phyloP scores from a whole-genome alignment of 2,888 invertebrate species.

The Chironomus tentans region DNA sequence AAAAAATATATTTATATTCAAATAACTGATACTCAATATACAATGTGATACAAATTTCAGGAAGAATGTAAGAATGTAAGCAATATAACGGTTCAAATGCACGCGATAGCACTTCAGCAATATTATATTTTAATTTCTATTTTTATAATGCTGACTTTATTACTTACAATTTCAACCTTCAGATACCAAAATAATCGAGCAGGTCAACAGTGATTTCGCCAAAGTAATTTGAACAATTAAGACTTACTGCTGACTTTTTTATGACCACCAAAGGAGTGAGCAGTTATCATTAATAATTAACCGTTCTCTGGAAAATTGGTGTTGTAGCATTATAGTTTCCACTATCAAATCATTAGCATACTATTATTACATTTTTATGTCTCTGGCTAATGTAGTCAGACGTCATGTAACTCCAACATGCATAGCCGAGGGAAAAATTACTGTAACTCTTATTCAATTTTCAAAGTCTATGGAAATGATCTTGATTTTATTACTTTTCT shows the following conservation, averaged over 20 bases:
- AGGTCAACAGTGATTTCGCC: neutral
- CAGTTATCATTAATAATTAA: neutral
- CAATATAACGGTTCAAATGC: neutral
- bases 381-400: too few relatives aligned
- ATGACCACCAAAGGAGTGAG: neutral
- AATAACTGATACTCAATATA: too few relatives aligned
- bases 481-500: neutral
- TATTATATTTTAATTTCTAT: neutral
- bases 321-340: neutral
- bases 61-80: too few relatives aligned
- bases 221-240: neutral
- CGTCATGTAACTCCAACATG: too few relatives aligned
- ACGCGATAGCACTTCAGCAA: conserved; percentile 8
- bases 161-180: too few relatives aligned
- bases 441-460: too few relatives aligned
- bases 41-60: too few relatives aligned
- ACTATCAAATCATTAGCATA: neutral
- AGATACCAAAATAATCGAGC: too few relatives aligned
- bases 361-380: neutral
- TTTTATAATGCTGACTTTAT: neutral
- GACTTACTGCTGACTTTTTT: neutral
- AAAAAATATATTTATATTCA: too few relatives aligned
- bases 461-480: neutral
- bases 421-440: too few relatives aligned
- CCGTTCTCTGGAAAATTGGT: neutral